A percentile compares a stretch with the other conserved stretches of the same genome.
Conservation (phyloP, 2,888 invertebrate genomes). For the Leucozona laternaria region DNA sequence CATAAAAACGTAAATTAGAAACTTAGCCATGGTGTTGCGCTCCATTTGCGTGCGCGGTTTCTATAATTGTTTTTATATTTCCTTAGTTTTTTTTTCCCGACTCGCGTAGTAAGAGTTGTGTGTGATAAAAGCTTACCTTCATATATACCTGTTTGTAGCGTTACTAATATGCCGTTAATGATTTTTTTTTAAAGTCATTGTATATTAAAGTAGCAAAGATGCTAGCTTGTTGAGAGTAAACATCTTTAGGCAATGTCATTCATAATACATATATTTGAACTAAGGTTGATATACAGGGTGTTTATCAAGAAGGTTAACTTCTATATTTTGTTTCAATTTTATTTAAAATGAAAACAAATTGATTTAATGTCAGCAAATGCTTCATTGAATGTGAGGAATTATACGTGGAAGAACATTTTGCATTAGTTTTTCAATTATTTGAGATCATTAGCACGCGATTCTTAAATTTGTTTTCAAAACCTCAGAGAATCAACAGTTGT, state of each 20-base stretch:
- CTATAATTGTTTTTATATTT: conserved; percentile 17
- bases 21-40: conserved; percentile 42
- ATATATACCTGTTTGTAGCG: background rate
- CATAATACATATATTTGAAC: background rate
- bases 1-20: conserved; percentile 30
- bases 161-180: conserved; percentile 21
- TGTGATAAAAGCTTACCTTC: conserved; percentile 1
- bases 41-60: conserved; percentile 59
- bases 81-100: background rate
- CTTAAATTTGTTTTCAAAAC: no score
- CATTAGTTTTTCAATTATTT: no score
- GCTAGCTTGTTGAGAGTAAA: background rate
- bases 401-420: no score
- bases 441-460: no score
- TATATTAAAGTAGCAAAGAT: background rate
- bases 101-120: background rate
- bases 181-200: background rate
- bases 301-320: background rate
- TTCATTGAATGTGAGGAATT: no score
- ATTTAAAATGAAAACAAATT: background rate
- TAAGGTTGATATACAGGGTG: background rate
- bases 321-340: background rate
- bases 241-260: background rate
- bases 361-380: background rate
- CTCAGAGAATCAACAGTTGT: no score